Evolutionary conservation across 2,797 vertebrate species (phyloP), one percentile per base, ranked within the genome.

Genomic region (Paguma larvata): DNA sequence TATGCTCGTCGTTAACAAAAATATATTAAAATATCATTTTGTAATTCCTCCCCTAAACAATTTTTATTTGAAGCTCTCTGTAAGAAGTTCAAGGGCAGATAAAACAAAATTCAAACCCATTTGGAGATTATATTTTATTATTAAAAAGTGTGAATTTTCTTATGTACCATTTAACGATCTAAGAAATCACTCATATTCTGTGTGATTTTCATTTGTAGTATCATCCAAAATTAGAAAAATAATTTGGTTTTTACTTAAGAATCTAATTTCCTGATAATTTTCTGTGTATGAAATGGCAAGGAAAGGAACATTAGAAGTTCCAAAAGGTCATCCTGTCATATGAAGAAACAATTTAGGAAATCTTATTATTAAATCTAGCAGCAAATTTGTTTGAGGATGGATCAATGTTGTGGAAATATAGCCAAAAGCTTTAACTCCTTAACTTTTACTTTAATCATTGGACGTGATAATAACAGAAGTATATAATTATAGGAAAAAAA

Each of bases 381-480:
- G 19, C 0, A 44, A 79, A 59, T 83, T n/a, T 53, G 14, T 19
- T 56, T 44, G 16, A 94, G 46, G 27, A 84, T 59, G 23, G n/a
- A 44, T 82, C n/a, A 65, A 10, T 18, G 12, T 16, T 30, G 21
- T 6, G 3, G 44, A 85, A 86, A 21, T 12, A 48, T 25, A 80
- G 30, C 21, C 67, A 85, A 93, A 18, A 46, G 30, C 63, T 91
- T 85, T 32, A 62, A 63, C 25, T 92, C 56, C 18, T 92, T 59
- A 90, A 48, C 15, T 23, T 92, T 92, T 84, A 10, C 51, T 95
- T 84, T 94, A n/a, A 65, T 94, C 72, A 77, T 65, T 90, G 46
- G 30, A 67, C n/a, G 92, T 73, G 41, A 65, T 70, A 79, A 46
- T 78, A 84, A 25, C 32, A 80, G 68, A 80, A 51, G 21, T n/a